Conservation (phyloP, 1,140 invertebrate species). For the Saccostrea glomerata region DNA sequence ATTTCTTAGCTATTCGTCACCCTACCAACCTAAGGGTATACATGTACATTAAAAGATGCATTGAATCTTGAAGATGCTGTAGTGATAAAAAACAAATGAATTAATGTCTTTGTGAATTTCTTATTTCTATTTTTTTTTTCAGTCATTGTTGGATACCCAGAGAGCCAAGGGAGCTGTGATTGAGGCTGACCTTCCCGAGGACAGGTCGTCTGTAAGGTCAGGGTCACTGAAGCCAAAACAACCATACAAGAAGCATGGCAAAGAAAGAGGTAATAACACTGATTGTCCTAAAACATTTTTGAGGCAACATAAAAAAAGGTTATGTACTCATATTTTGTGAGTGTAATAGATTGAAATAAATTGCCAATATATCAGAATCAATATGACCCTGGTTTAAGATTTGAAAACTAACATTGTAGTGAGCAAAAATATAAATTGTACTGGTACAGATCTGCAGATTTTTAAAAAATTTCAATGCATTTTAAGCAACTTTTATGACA, state of each 20-base stretch:
- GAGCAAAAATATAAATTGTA: too few species aligned
- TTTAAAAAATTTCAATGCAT: too few species aligned
- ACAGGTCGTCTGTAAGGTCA: conserved; percentile 60
- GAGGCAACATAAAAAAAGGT: too few species aligned
- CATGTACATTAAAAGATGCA: not conserved
- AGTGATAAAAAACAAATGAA: not conserved
- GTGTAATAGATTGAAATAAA: too few species aligned
- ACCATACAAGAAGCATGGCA: conserved; percentile 50
- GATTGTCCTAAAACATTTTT: not conserved
- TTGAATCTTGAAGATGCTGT: not conserved
- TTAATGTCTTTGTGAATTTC: not conserved
- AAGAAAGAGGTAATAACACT: conserved; percentile 51
- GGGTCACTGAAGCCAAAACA: conserved; percentile 69
- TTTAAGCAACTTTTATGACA: too few species aligned
- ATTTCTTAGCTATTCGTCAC: not conserved
- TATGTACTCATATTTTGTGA: too few species aligned
- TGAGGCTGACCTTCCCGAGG: conserved; percentile 66
- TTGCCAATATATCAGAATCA: too few species aligned
- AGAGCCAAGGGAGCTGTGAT: conserved; percentile 50
- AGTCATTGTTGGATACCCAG: conserved; percentile 56
- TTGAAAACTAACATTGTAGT: too few species aligned
- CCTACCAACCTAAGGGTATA: conserved; percentile 9
- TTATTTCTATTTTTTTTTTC: conserved; percentile 29
- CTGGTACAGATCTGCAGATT: too few species aligned
- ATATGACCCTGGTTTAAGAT: too few species aligned